Base-by-base conservation (phyloP, 1,140 invertebrate genomes). In the Melipona quadrifasciata region DNA sequence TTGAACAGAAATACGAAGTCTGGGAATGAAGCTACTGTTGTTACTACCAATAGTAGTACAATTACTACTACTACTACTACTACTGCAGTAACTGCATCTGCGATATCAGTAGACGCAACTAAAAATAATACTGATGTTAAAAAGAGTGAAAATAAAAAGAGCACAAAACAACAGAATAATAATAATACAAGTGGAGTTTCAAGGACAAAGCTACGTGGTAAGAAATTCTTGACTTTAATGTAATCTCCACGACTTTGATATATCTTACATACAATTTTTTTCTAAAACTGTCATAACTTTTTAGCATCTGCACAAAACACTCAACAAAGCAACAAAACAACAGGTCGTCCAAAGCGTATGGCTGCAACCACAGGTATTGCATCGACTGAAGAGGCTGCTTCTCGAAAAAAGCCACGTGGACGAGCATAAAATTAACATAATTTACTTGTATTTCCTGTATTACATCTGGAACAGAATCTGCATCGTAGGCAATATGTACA, bases 381-480 rank as follows among this genome's bases (percentile, higher is more conserved):
- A 34, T 82, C 91, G 73, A 91, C 83, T 39, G 90, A 92, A 24
- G 93, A 93, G 82, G 82, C 91, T 70, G 65, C 91, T 61, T 87
- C 93, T 73, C 92, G 93, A 73, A 94, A 94, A 89, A 94, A 93
- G 75, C 90, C 93, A 77, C 93, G 93, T 78, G 90, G 92, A 74
- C 89, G 93, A 90, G 90, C 91, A 90, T 94, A 94, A 94, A 85
- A 92, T 83, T 84, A 76, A 91, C 87, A 84, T 85, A 87, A 82
- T 65, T 82, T 70, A 80, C 53, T 55, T 85, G 80, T 84, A 87
- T 84, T 84, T 90, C 87, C 89, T 90, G 83, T 78, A 84, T 53
- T 81, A 91, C 86, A 87, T 80, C 78, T 92, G 90, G 87, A 88
- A 91, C 85, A 84, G 90, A 87, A 88, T 93, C 90, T 93, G 91